Evolutionary conservation across 2,888 invertebrate species (phyloP).

Genomic region (Blastobasis lacticolella): DNA sequence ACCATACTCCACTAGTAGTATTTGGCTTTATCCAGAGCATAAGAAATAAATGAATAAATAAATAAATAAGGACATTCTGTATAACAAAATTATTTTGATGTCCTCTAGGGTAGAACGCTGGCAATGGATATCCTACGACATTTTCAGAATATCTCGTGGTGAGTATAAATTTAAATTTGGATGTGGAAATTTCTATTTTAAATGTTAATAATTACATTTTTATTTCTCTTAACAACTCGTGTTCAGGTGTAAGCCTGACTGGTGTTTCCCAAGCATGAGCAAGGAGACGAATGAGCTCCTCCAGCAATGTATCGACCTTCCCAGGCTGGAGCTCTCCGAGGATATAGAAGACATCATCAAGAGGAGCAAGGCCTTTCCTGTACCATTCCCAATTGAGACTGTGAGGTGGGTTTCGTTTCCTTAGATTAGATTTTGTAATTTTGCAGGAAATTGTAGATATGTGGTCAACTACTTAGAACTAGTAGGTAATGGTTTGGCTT

Average conservation of each 20-base stretch:
- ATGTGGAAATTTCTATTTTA: no score
- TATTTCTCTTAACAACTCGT: no score
- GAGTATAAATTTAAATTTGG: conserved; percentile 14
- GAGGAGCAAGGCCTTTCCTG: conserved; percentile 45
- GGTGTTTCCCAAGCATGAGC: conserved; percentile 61
- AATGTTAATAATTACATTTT: no score
- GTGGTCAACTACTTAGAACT: no score
- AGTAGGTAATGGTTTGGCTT: no score
- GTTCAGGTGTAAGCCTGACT: conserved; percentile 61
- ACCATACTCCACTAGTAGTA: no score
- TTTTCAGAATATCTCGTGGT: conserved; percentile 49
- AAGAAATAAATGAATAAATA: no score
- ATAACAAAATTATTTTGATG: conserved; percentile 4
- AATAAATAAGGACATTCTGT: no score
- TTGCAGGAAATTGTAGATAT: no score
- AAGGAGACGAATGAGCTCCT: conserved; percentile 59
- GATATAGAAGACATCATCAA: conserved; percentile 41
- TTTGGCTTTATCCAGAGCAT: no score
- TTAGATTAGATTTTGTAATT: no score
- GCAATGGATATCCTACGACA: conserved; percentile 45
- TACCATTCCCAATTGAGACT: conserved; percentile 46
- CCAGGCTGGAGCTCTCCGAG: conserved; percentile 24
- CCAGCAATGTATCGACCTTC: conserved; percentile 41
- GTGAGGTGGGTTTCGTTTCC: conserved; percentile 34
- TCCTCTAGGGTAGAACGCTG: conserved; percentile 27